Conservation (phyloP, 2,113 vertebrate species). For the Syrrhaptes paradoxus region DNA sequence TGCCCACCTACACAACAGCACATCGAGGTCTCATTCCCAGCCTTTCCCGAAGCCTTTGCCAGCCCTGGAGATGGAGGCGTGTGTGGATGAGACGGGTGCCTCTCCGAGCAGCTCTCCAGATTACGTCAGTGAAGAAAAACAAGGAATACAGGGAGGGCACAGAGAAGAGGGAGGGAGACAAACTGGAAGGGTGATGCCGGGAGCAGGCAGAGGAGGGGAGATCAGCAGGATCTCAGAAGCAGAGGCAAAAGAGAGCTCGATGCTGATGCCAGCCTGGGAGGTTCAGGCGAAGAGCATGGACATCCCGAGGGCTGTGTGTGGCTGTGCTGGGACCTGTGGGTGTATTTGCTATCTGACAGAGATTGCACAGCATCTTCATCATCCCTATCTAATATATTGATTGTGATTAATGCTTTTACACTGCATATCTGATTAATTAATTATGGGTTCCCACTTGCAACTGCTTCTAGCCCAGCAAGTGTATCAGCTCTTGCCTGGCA, state of each 20-base stretch:
- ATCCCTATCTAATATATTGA: conserved; percentile 21
- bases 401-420: conserved; percentile 54
- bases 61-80: conserved; percentile 15
- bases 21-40: conserved; percentile 23
- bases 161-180: not conserved
- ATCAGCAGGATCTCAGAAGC: not conserved
- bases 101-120: not conserved
- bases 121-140: not conserved
- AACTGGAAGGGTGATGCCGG: not conserved
- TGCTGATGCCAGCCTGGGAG: not conserved
- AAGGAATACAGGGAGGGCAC: not conserved
- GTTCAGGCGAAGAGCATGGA: not conserved
- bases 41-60: not conserved
- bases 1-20: conserved; percentile 21
- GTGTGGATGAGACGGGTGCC: not conserved
- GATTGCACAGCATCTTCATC: not conserved
- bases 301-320: not conserved
- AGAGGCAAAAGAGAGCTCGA: not conserved
- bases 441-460: not conserved
- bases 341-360: not conserved
- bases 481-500: not conserved
- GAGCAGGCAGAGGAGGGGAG: not conserved
- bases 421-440: conserved; percentile 18
- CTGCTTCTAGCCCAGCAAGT: not conserved
- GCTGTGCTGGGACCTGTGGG: not conserved